Base-by-base conservation (phyloP, 2,888 invertebrate species). In the Koerneria pararmatus region DNA sequence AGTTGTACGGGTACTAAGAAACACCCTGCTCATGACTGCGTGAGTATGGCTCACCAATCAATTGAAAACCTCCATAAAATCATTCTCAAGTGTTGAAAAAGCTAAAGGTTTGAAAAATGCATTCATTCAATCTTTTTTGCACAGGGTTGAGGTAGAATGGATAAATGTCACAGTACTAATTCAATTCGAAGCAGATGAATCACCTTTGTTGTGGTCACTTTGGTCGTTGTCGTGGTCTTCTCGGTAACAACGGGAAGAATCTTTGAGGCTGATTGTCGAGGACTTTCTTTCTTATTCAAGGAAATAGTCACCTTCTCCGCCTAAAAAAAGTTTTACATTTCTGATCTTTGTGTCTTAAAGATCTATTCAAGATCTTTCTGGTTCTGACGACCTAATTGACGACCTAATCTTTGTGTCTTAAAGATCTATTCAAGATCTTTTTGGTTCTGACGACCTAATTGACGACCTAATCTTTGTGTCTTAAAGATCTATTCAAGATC, bases 181-280 rank as follows among this genome's bases (percentile, higher is more conserved):
- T n/a, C n/a, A n/a, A n/a, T n/a, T n/a, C n/a, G n/a, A n/a, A n/a
- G n/a, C n/a, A n/a, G n/a, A n/a, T n/a, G n/a, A n/a, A n/a, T 64
- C 1, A 46, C 48, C 3, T 27, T 54, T 1, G 48, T 29, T 3
- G 64, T 64, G 4, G 64, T 64, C 5, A 56, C 56, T 32, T 54
- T 64, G 5, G 64, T 64, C 1, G 54, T 64, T 3, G 64, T 64
- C 2, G 54, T 22, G 3, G 56, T 29, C 22, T 64, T 64, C 24
- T 64, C 64, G 3, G 54, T 41, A 32, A 56, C 46, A 6, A 64
- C 34, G 29, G 64, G 31, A 19, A 64, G 5, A 32, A 31, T 37
- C 64, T 64, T 64, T 32, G 64, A 64, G 2, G 31, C 29, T 11
- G 63, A 34, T 56, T 54, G 32, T 11, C 54, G 46, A 8, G 54